Evolutionary conservation across 2,888 invertebrate species (phyloP), one percentile per base, ranked within the genome.

Genomic region (Crocallis elinguaria): DNA sequence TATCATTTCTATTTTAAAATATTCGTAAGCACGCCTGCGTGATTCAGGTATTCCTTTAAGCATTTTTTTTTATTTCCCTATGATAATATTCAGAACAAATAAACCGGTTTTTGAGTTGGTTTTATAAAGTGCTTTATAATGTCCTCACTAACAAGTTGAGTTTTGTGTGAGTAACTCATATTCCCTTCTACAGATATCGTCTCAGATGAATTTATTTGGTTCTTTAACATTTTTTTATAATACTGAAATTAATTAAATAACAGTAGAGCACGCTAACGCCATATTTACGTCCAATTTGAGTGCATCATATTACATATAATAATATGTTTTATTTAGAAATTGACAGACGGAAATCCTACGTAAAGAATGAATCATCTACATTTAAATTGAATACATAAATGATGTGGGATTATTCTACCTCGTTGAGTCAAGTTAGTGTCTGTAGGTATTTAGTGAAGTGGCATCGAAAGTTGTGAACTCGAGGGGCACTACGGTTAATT

Each of bases 51-150:
- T 37, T 44, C 23, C 30, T 19, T 32, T 11, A 36, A 35, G 41
- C 33, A 30, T 46, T 53, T 29, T 46, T 53, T 29, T 36, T 52
- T 46, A 46, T 46, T 35, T 36, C 23, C 17, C 41, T 41, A 64
- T 80, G 79, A 74, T 80, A 78, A 81, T 82, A 75, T 82, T 81
- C 81, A 76, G 55, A 78, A 77, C 69, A 32, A 43, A 14, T 38
- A 59, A 51, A 61, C 54, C 52, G 52, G 52, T 55, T 57, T 49
- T 57, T 53, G 51, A 56, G 56, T 62, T 60, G 58, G 58, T 57
- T 53, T 56, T 54, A 38, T 38, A 43, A 45, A 58, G 46, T 45
- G 58, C 62, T 58, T 60, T 65, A 64, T 67, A 66, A 55, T 62
- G 46, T 54, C 66, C 64, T 67, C 63, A 77, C 77, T 77, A 77